A percentile compares a stretch with the other conserved stretches of the same genome.
phyloP scores from a whole-genome alignment of 2,888 invertebrate genomes.

The Morpho achilles region DNA sequence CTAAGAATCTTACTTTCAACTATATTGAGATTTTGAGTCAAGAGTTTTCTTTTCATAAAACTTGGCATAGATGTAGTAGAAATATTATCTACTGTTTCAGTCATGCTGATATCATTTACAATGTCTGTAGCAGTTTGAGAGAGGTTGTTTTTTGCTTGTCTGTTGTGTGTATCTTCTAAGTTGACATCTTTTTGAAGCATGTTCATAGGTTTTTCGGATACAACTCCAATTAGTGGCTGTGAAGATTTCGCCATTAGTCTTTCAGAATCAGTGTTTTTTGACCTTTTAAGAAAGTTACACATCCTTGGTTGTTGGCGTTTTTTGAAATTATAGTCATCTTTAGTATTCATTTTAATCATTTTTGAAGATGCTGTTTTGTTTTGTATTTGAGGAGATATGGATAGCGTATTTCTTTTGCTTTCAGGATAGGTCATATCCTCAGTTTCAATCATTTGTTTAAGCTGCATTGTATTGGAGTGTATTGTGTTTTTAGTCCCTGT shows the following conservation, averaged over 20 bases:
- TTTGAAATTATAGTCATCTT: conserved; percentile 23
- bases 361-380: conserved; percentile 3
- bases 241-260: conserved; percentile 27
- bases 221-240: conserved; percentile 16
- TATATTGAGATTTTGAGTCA: conserved; percentile 61
- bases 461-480: conserved; percentile 5
- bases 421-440: conserved; percentile 14
- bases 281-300: conserved; percentile 8
- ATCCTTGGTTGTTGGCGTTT: conserved; percentile 16
- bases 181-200: too few relatives aligned
- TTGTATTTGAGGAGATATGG: conserved; percentile 4
- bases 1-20: conserved; percentile 46
- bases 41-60: conserved; percentile 66
- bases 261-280: conserved; percentile 17
- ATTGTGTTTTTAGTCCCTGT: conserved; percentile 11
- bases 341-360: conserved; percentile 1
- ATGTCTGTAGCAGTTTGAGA: conserved; percentile 20
- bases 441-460: conserved; percentile 16
- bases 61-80: conserved; percentile 58
- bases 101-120: conserved; percentile 17
- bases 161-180: conserved; percentile 22
- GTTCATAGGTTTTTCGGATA: too few relatives aligned
- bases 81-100: conserved; percentile 24
- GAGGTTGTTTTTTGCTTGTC: conserved; percentile 13
- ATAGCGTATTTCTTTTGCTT: conserved; percentile 16